Evolutionary conservation across 2,113 vertebrate species (phyloP), one percentile per base, ranked within the genome.

Genomic region (Xerus inauris): DNA sequence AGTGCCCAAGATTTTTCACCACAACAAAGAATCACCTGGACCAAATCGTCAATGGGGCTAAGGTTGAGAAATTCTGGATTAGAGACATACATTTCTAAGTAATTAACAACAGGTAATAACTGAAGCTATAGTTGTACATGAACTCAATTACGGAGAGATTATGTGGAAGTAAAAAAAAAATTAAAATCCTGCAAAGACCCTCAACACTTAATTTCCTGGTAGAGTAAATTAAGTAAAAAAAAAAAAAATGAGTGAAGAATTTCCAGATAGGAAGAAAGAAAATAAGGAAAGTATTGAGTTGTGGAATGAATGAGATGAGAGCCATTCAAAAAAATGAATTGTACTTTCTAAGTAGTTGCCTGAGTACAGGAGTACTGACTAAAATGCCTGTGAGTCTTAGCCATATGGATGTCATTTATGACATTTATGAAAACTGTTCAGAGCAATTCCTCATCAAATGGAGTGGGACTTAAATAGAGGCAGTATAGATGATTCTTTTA

Each of bases 221-320:
- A 67, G 26, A 80, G 35, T 32, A 90, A 90, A 90, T 80, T 11
- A 90, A 80, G 17, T 42, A 69, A 67, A 89, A 76, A 90, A n/a
- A n/a, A n/a, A n/a, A n/a, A n/a, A 80, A 67, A 42, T 80, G 35
- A 54, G 40, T 67, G n/a, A 51, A 26, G 38, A n/a, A 42, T 80
- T 24, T 69, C 28, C 75, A 79, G 17, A 65, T 38, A 80, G 28
- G 12, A 51, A 80, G 45, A n/a, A 54, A 49, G 54, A 79, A 67
- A 89, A 47, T 47, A 47, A 71, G 16, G 54, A 79, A 20, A 89
- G 16, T 65, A n/a, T 67, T 38, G 16, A 49, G 76, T 89, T 28
- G 42, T 35, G 19, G 30, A 24, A 42, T 69, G 8, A 42, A 57
- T 64, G 38, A 89, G 28, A 35, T 49, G 45, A 81, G 13, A 81